These are phyloP conservation scores for Poeciliopsis paucimaculata DNA, from an alignment of 2,797 vertebrate genomes.

Conservation along the genomic window DNA sequence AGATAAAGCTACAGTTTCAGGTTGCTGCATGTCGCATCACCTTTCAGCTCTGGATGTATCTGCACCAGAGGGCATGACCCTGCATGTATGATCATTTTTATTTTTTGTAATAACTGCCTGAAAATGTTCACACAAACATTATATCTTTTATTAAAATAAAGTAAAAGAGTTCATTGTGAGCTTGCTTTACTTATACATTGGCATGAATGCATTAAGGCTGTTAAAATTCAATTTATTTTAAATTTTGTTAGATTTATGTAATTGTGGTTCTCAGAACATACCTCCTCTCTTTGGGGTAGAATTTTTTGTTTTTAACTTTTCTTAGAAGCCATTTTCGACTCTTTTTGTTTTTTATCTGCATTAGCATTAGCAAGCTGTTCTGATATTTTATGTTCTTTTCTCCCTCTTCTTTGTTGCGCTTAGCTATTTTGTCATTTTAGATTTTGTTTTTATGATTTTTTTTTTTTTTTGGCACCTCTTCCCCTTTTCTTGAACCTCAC, in stretches of 20 bases:
- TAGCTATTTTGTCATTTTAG: not conserved
- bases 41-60: slow-evolving; percentile 33
- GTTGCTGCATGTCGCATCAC: slow-evolving; percentile 29
- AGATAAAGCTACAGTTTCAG: slow-evolving; percentile 50
- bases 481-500: not conserved
- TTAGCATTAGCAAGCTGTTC: not conserved
- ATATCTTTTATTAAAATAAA: slow-evolving; percentile 43
- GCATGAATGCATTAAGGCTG: not conserved
- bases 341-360: not conserved
- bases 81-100: slow-evolving; percentile 53
- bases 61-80: slow-evolving; percentile 20
- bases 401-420: not conserved
- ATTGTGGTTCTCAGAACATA: not conserved
- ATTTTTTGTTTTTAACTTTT: not conserved
- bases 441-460: not conserved
- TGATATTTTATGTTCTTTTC: not conserved
- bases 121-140: slow-evolving; percentile 6
- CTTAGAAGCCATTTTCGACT: not conserved
- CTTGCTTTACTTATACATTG: not conserved
- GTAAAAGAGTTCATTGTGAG: not conserved
- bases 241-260: not conserved
- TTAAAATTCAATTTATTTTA: not conserved
- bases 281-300: not conserved
- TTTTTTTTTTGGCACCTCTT: not conserved
- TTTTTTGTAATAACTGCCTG: slow-evolving; percentile 37